A percentile compares a stretch with the other conserved stretches of the same genome.
Conservation (phyloP, 2,797 vertebrate species). For the Fratercula arctica region DNA sequence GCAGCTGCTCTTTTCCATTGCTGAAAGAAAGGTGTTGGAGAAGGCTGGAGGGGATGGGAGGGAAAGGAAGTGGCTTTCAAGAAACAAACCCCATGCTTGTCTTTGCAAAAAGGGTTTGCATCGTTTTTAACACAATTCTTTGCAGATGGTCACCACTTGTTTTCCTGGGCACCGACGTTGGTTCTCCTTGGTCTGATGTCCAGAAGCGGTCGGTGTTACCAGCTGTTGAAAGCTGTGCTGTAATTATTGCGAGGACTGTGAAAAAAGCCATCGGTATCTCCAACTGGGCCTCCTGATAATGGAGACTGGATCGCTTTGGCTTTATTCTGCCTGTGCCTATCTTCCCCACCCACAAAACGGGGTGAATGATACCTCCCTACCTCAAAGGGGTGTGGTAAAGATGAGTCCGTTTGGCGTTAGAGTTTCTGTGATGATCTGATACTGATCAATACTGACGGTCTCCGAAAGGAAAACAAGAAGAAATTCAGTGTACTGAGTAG, state of each 20-base stretch:
- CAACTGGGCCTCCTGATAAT: neutral
- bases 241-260: neutral
- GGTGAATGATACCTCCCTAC: neutral
- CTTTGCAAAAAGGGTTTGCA: neutral
- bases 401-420: accelerated
- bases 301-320: neutral
- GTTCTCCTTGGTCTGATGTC: neutral
- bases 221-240: neutral
- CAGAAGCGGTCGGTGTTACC: neutral
- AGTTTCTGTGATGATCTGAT: neutral
- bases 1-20: neutral
- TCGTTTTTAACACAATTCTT: neutral
- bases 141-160: neutral
- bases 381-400: neutral
- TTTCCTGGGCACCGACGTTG: neutral
- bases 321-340: slow-evolving; percentile 29
- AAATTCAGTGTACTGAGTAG: neutral
- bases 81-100: neutral
- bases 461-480: neutral
- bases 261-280: neutral
- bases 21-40: neutral
- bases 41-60: neutral
- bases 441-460: neutral
- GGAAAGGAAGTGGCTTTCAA: neutral
- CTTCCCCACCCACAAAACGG: neutral